These are phyloP conservation scores for Oceanodroma tethys DNA, from an alignment of 2,113 vertebrate species.

Conservation along the genomic window DNA sequence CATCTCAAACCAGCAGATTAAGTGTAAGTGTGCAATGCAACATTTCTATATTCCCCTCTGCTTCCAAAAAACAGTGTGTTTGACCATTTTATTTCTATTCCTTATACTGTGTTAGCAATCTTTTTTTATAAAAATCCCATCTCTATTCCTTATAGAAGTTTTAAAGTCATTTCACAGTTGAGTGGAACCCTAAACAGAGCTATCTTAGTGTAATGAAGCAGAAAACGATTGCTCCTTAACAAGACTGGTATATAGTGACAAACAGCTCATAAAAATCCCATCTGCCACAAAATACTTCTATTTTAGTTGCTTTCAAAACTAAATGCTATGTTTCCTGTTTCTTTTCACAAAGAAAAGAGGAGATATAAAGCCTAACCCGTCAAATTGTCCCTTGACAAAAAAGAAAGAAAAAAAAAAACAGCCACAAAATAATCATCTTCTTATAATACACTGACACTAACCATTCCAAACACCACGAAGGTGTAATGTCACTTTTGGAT, in stretches of 20 bases:
- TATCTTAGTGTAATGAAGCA: slow-evolving; percentile 84
- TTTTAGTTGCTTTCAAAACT: slow-evolving; percentile 70
- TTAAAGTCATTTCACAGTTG: slow-evolving; percentile 84
- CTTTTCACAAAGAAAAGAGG: slow-evolving; percentile 57
- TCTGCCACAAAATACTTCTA: slow-evolving; percentile 75
- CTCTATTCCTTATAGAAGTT: slow-evolving; percentile 77
- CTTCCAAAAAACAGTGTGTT: slow-evolving; percentile 43
- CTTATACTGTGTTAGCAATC: slow-evolving; percentile 60
- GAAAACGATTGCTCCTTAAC: slow-evolving; percentile 80
- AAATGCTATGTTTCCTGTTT: slow-evolving; percentile 73
- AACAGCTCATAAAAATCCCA: slow-evolving; percentile 82
- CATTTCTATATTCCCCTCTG: slow-evolving; percentile 6
- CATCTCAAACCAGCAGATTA: slow-evolving; percentile 55
- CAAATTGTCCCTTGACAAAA: slow-evolving; percentile 56
- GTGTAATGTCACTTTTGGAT: not conserved
- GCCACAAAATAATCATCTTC: not conserved
- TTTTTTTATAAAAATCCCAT: slow-evolving; percentile 71
- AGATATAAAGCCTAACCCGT: slow-evolving; percentile 48
- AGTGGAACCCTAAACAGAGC: slow-evolving; percentile 80
- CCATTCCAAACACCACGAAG: not conserved
- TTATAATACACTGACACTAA: slow-evolving; percentile 12
- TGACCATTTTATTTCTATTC: slow-evolving; percentile 65
- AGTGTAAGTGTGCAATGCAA: not conserved
- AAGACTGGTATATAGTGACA: slow-evolving; percentile 81
- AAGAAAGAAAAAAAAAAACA: not conserved